Base-by-base conservation (phyloP, 2,888 invertebrate genomes). In the Ypsolopha sequella region DNA sequence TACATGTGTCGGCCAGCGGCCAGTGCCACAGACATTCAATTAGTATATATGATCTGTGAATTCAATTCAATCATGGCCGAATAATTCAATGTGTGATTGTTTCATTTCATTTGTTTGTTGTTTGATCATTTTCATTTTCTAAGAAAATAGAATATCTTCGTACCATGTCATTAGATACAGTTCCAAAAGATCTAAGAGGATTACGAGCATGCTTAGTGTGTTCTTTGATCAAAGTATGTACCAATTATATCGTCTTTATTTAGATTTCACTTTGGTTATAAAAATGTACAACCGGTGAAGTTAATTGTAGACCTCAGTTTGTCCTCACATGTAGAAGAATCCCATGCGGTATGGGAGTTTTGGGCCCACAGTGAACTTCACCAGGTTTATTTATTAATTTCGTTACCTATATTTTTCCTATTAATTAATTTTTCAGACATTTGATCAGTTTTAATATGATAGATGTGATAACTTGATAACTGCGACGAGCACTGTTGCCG, bases 391-490 rank as follows among this genome's bases (percentile, higher is more conserved):
- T 51, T 33, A 11, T 11, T 39, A 36, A 13, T 35, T 41, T 46
- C 4, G 45, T 45, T 9, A 35, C 34, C 41, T 47, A 48, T 24
- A 11, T n/a, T 48, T 36, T 36, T 13, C n/a, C n/a, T n/a, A n/a
- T 36, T 14, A 24, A 10, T 24, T 1, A 14, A 7, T 36, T 52
- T 88, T 88, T 10, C 76, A 98, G 97, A 95, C 97, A 6, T 94
- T 96, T 68, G 98, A 98, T 56, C 98, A 98, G 74, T 99, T 99
- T 81, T 98, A 98, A 85, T 91, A 91, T 62, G 96, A 98, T 81
- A 99, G 99, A 4, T 99, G 99, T 75, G 99, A 99, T 61, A n/a
- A n/a, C n/a, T n/a, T n/a, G n/a, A n/a, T n/a, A 99, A 99, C 75
- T 99, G 99, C 73, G 99, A 99, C 64, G 97, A 97, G 66, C 98